Percentiles rank a stretch among this genome's conserved stretches.
Conservation (phyloP, 2,888 invertebrate species). For the Campaea margaritaria region DNA sequence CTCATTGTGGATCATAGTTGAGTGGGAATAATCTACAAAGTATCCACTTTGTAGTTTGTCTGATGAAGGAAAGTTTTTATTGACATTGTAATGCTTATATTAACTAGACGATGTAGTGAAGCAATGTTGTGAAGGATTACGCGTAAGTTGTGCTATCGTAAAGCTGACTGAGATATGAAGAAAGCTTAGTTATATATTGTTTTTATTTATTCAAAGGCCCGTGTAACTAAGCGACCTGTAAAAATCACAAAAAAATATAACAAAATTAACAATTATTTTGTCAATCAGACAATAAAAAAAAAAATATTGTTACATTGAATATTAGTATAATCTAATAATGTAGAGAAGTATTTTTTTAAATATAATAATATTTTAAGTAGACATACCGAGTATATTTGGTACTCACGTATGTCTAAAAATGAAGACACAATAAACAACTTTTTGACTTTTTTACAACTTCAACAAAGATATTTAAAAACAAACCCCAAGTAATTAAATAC, state of each 20-base stretch:
- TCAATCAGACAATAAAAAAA: no score
- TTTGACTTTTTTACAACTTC: slow-evolving; percentile 13
- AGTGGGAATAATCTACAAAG: slow-evolving; percentile 22
- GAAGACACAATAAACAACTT: neutral
- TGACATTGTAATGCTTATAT: slow-evolving; percentile 16
- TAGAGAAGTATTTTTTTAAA: no score
- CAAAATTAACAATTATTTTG: no score
- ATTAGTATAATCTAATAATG: no score
- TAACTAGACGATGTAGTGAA: neutral
- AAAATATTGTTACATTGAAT: no score
- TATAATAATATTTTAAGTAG: no score
- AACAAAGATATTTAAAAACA: slow-evolving; percentile 35
- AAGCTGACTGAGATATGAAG: neutral
- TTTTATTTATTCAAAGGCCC: no score
- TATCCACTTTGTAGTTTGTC: slow-evolving; percentile 17
- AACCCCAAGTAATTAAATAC: slow-evolving; percentile 44
- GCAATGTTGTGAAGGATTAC: neutral
- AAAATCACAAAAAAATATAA: no score
- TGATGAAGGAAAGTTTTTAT: slow-evolving; percentile 8
- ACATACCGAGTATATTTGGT: no score
- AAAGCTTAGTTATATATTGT: no score
- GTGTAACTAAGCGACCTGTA: no score
- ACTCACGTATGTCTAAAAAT: neutral
- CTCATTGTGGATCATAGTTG: slow-evolving; percentile 41
- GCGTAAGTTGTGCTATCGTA: neutral